Base-by-base conservation (phyloP, 2,888 invertebrate genomes). In the Ectemnius lituratus region DNA sequence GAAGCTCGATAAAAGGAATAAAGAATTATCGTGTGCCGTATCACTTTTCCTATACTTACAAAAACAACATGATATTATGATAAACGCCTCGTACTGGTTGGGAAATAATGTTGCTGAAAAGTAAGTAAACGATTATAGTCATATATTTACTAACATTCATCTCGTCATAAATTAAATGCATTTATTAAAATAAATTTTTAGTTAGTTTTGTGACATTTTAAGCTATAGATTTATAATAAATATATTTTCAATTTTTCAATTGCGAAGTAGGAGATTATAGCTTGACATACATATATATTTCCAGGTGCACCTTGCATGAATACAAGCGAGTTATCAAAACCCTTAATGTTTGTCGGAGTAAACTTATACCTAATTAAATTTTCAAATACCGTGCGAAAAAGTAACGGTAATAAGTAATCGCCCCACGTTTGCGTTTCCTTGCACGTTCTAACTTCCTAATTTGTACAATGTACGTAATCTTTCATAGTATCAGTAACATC, bases 21-120 rank as follows among this genome's bases (percentile, higher is more conserved):
- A 92, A 93, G 62, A 91, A 92, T 74, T 92, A 93, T 84, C 94
- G 0, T 92, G 93, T 66, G 92, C 94, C 80, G 92, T 95, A 60
- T 92, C 93, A 74, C 93, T 94, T 89, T 94, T 94, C 86, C 93
- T 94, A 73, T 92, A 88, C 71, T 77, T 89, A 61, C 76, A 67
- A 13, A 77, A 61, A 59, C 83, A 87, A 56, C 80, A 84, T 65
- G 76, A 75, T 70, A 83, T 83, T 61, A 81, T 89, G 76, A 83
- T 84, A 23, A 81, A 88, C 70, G 85, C 87, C 16, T 85, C 86
- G 14, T 87, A 89, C 70, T 90, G 89, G 89, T 81, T 89, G 14
- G 88, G 84, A 61, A 52, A 75, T 58, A 84, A 84, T 59, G 78
- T 76, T 18, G 64, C 74, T 46, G 84, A 87, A 70, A 62, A 64